Percentiles rank a stretch among this genome's conserved stretches.
These are phyloP conservation scores for Ivindomyrus marchei DNA, from an alignment of 2,113 vertebrate genomes.

Conservation along the genomic window DNA sequence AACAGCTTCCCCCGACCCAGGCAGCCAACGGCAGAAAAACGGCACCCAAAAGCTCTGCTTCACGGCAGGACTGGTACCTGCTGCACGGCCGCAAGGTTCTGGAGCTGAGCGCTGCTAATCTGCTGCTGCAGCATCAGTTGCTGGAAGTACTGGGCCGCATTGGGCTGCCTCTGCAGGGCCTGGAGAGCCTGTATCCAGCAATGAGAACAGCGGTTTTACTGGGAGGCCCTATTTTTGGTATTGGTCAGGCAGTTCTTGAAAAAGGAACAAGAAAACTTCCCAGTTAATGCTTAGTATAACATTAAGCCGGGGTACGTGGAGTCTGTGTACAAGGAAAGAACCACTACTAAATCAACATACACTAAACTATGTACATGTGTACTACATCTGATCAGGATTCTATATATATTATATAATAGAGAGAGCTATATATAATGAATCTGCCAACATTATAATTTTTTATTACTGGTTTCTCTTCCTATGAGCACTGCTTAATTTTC, in stretches of 20 bases:
- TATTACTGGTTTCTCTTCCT: neutral
- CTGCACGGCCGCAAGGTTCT: conserved; percentile 93
- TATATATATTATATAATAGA: neutral
- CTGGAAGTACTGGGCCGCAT: conserved; percentile 95
- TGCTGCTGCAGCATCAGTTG: conserved; percentile 98
- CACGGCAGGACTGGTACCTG: conserved; percentile 64
- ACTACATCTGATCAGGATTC: neutral
- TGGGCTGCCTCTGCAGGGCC: conserved; percentile 89
- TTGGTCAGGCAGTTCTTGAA: neutral
- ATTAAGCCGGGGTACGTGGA: neutral
- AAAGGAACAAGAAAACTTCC: neutral
- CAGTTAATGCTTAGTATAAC: neutral
- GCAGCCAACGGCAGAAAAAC: neutral
- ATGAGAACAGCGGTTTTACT: neutral
- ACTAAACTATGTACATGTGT: neutral
- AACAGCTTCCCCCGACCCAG: neutral
- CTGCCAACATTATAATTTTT: neutral
- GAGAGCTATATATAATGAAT: neutral
- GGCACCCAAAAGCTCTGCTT: neutral
- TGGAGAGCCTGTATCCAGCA: conserved; percentile 77
- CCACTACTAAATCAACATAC: neutral
- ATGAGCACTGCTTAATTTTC: neutral
- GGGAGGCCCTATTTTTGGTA: neutral
- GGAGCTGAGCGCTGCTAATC: conserved; percentile 87
- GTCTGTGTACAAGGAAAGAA: neutral